Base-by-base conservation (phyloP, 2,888 invertebrate genomes). In the Latheticus oryzae region DNA sequence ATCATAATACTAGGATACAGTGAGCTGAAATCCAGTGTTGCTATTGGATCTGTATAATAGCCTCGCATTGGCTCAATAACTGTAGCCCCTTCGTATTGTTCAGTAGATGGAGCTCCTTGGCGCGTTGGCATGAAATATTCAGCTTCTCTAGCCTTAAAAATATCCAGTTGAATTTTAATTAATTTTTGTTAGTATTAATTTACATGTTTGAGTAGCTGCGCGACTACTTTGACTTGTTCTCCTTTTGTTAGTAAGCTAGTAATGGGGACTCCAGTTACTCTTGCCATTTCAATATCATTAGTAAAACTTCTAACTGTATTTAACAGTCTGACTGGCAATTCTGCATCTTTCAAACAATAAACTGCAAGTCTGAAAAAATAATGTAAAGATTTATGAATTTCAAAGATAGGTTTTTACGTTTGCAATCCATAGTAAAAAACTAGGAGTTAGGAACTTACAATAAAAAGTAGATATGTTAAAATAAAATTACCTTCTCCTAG, bases 1-100 rank as follows among this genome's bases (percentile, higher is more conserved):
- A 99, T 99, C 94, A 99, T 99, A 64, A 99, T 99, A 76, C 97
- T 97, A 0, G 99, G 99, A 78, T 99, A 99, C 75, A 99, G 86
- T 1, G 99, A 99, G 66, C 97, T 96, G 80, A 99, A 99, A 90
- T 99, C 99, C 32, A 99, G 84, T 0, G 99, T 99, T 17, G 98
- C 95, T 74, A 99, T 99, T 0, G 99, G 99, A 76, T 93, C 91
- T 35, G 92, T 91, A 81, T 99, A 99, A 77, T 97, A 99, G 2
- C 99, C 99, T 72, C 92, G 88, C 69, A 90, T 85, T 0, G 99
- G 99, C 79, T 99, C 99, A 72, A 99, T 97, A 23, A 99, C 99
- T 1, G 98, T 99, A n/a, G 98, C 99, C 30, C 99, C 99, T 80
- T 97, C 97, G 79, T 89, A 99, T 70, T 97, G 95, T 63, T 97